phyloP scores from a whole-genome alignment of 2,888 invertebrate species.

The Netelia inedita region DNA sequence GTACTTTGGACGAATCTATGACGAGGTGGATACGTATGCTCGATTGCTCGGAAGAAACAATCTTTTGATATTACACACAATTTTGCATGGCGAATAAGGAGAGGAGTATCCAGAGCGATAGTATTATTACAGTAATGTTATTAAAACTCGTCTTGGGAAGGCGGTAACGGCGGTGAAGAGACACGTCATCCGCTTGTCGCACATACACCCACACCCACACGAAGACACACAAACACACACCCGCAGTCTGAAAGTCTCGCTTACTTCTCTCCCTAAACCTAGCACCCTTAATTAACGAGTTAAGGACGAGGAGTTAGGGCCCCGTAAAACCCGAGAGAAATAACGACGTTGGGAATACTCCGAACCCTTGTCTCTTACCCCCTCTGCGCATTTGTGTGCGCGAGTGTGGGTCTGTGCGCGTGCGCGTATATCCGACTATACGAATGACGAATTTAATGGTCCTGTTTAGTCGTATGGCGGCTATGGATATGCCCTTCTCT shows the following conservation, averaged over 20 bases:
- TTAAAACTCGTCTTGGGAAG: slow-evolving; percentile 74
- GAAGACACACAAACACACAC: neutral
- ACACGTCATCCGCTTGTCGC: slow-evolving; percentile 53
- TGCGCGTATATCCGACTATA: slow-evolving; percentile 69
- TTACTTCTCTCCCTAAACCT: slow-evolving; percentile 65
- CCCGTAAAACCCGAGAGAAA: slow-evolving; percentile 77
- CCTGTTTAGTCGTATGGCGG: slow-evolving; percentile 65
- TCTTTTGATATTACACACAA: slow-evolving; percentile 47
- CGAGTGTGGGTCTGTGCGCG: slow-evolving; percentile 1
- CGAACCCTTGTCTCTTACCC: slow-evolving; percentile 57
- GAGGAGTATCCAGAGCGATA: slow-evolving; percentile 3
- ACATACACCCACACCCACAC: neutral
- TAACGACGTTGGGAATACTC: slow-evolving; percentile 69
- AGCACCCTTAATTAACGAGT: slow-evolving; percentile 79
- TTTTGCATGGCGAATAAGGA: neutral
- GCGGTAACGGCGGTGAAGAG: slow-evolving; percentile 7
- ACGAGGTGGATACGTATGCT: slow-evolving; percentile 19
- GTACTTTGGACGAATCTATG: neutral
- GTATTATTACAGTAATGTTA: slow-evolving; percentile 80
- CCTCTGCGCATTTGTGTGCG: neutral
- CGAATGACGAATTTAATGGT: slow-evolving; percentile 80
- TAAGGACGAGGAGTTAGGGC: slow-evolving; percentile 79
- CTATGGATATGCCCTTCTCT: neutral
- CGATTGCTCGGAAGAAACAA: slow-evolving; percentile 38
- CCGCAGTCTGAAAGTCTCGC: slow-evolving; percentile 38